Evolutionary conservation across 1,140 invertebrate genomes (phyloP).

Genomic region (Ladona fulva): DNA sequence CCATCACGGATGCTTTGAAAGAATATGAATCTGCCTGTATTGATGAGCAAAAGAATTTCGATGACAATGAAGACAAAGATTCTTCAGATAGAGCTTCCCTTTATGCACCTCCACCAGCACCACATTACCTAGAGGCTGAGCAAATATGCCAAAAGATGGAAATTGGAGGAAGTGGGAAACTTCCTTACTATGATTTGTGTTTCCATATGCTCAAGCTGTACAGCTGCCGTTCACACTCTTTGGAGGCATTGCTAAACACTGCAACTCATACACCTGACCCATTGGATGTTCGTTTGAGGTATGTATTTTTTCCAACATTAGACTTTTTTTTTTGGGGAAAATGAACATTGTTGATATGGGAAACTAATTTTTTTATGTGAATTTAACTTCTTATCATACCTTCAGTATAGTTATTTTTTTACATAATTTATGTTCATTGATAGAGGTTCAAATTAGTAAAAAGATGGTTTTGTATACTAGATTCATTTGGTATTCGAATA

Average conservation of each 20-base stretch:
- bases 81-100: not conserved
- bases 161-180: slow-evolving; percentile 22
- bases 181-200: slow-evolving; percentile 55
- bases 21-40: slow-evolving; percentile 38
- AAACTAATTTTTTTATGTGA: not conserved
- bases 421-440: no score
- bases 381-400: no score
- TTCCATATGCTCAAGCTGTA: slow-evolving; percentile 77
- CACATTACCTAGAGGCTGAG: not conserved
- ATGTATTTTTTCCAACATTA: slow-evolving; percentile 8
- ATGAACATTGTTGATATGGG: not conserved
- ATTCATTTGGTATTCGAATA: no score
- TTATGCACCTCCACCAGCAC: not conserved
- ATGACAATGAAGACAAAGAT: not conserved
- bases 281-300: slow-evolving; percentile 71
- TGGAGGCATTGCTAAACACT: slow-evolving; percentile 65
- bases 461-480: no score
- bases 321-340: slow-evolving; percentile 5
- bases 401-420: no score
- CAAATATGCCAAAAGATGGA: not conserved
- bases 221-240: slow-evolving; percentile 47
- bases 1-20: slow-evolving; percentile 36
- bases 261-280: slow-evolving; percentile 66
- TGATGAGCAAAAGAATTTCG: slow-evolving; percentile 18
- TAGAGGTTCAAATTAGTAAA: no score